These are phyloP conservation scores for Struthio camelus DNA, from an alignment of 2,113 vertebrate species.

Conservation along the genomic window DNA sequence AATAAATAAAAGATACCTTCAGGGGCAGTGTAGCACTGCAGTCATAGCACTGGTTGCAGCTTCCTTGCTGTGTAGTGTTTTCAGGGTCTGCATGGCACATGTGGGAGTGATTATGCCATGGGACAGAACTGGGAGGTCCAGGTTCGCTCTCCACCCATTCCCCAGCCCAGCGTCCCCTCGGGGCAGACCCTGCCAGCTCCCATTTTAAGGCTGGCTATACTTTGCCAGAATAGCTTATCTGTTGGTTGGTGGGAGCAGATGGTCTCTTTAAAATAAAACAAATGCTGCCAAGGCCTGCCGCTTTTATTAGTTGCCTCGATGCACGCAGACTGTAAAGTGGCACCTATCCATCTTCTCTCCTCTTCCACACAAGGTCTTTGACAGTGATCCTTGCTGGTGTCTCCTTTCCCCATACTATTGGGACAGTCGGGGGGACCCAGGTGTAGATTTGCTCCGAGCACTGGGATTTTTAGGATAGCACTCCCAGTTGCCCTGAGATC, in stretches of 20 bases:
- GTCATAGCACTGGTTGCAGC: accelerated
- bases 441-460: too few species aligned
- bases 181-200: background rate
- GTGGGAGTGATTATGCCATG: accelerated
- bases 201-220: background rate
- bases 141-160: too few species aligned
- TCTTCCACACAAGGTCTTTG: background rate
- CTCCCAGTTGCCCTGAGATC: too few species aligned
- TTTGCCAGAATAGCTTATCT: background rate
- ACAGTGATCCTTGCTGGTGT: background rate
- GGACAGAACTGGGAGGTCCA: background rate
- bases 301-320: background rate
- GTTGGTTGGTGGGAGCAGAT: background rate
- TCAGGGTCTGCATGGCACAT: background rate
- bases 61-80: accelerated
- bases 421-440: too few species aligned
- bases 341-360: background rate
- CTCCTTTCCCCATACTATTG: background rate
- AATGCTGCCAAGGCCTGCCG: background rate
- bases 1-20: background rate
- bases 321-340: background rate
- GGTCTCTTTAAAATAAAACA: background rate
- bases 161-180: background rate
- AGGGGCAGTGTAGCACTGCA: background rate
- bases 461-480: too few species aligned